These are phyloP conservation scores for Chrysolina haemoptera DNA, from an alignment of 2,888 invertebrate species.

Conservation along the genomic window DNA sequence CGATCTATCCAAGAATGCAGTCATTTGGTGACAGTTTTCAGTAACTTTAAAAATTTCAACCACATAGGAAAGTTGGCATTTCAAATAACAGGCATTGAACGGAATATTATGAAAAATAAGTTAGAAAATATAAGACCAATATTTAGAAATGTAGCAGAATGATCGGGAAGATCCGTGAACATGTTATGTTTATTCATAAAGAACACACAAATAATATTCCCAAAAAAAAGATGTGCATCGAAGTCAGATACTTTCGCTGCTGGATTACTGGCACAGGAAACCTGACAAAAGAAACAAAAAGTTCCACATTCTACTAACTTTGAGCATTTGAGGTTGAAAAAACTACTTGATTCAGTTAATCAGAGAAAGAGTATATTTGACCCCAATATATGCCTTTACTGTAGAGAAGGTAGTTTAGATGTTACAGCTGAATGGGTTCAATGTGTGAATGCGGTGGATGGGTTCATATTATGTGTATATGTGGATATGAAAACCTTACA, in stretches of 20 bases:
- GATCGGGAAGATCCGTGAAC: constrained; percentile 19
- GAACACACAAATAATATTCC: constrained; percentile 19
- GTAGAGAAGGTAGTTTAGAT: constrained; percentile 18
- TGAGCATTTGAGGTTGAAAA: constrained; percentile 7
- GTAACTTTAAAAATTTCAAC: constrained; percentile 16
- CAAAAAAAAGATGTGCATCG: neutral
- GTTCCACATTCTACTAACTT: constrained; percentile 8
- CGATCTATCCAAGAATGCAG: too few relatives aligned
- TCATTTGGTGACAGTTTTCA: constrained; percentile 9
- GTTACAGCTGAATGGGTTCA: constrained; percentile 20
- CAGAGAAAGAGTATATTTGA: neutral
- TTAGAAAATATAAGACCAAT: too few relatives aligned
- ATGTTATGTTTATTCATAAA: constrained; percentile 21
- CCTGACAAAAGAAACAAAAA: constrained; percentile 17
- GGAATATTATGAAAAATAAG: constrained; percentile 1
- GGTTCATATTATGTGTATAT: constrained; percentile 16
- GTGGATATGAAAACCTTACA: constrained; percentile 17
- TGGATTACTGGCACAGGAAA: constrained; percentile 13
- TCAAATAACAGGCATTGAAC: constrained; percentile 4
- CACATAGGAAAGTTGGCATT: constrained; percentile 18
- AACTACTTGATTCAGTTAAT: neutral
- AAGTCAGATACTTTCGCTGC: too few relatives aligned
- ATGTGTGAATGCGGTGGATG: constrained; percentile 8
- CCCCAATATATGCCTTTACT: constrained; percentile 15
- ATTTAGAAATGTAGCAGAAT: constrained; percentile 23